Evolutionary conservation across 2,113 vertebrate species (phyloP).

Genomic region (Passer domesticus): DNA sequence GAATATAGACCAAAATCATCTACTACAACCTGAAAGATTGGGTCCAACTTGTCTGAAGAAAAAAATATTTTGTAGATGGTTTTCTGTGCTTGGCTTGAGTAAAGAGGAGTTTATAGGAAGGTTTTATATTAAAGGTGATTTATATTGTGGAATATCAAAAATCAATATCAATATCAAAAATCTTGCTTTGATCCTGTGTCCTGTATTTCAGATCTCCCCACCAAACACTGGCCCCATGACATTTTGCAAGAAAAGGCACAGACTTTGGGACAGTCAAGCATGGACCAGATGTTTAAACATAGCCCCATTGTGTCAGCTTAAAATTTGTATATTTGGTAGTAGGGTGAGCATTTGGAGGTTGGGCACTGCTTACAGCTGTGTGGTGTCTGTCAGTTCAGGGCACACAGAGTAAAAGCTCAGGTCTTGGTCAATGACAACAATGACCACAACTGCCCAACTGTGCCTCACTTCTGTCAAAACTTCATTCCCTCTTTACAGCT

Average conservation of each 20-base stretch:
- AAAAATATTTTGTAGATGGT: rapidly evolving
- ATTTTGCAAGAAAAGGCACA: neutral
- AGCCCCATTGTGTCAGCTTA: neutral
- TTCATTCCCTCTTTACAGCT: neutral
- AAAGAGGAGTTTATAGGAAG: neutral
- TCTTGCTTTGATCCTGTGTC: neutral
- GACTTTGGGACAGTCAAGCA: neutral
- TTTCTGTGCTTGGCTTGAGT: neutral
- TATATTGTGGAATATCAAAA: neutral
- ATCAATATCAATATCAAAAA: neutral
- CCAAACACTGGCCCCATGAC: rapidly evolving
- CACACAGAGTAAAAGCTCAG: neutral
- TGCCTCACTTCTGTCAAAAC: neutral
- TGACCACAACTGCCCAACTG: neutral
- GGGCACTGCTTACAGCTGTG: neutral
- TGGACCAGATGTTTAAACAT: neutral
- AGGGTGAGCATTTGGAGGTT: rapidly evolving
- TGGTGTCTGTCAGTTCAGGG: neutral
- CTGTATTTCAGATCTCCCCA: neutral
- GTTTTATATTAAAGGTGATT: neutral
- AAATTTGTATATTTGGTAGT: neutral
- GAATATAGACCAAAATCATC: neutral
- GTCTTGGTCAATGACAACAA: neutral
- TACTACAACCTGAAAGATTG: neutral
- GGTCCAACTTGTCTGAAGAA: neutral